These are phyloP conservation scores for Gymnocypris eckloni DNA, from an alignment of 2,797 vertebrate genomes.

Conservation along the genomic window DNA sequence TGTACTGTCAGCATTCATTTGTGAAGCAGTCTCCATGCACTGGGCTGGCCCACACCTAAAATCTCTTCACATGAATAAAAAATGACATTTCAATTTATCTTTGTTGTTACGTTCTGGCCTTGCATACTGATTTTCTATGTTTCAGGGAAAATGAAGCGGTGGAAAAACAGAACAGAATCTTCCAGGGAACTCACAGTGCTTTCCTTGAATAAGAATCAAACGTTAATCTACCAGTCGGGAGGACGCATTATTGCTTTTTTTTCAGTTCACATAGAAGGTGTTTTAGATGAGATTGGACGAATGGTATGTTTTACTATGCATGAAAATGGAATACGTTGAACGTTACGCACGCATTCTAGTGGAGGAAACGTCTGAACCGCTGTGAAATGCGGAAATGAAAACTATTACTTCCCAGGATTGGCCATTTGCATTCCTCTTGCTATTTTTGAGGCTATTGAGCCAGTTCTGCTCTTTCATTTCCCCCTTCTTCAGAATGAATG, in stretches of 20 bases:
- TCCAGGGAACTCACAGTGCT: slow-evolving; percentile 33
- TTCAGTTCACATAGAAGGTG: slow-evolving; percentile 31
- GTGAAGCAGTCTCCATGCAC: slow-evolving; percentile 48
- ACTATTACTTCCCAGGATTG: slow-evolving; percentile 46
- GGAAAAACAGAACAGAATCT: slow-evolving; percentile 49
- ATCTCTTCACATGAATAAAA: slow-evolving; percentile 67
- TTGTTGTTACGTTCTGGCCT: slow-evolving; percentile 57
- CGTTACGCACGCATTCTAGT: slow-evolving; percentile 37
- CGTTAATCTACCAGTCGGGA: slow-evolving; percentile 56
- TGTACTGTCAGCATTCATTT: slow-evolving; percentile 62
- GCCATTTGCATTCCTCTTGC: slow-evolving; percentile 26
- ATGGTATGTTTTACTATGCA: slow-evolving; percentile 54
- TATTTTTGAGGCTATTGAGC: slow-evolving; percentile 21
- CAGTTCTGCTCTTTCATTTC: slow-evolving; percentile 19
- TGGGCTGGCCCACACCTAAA: slow-evolving; percentile 49
- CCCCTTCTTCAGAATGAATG: slow-evolving; percentile 34
- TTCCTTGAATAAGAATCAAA: slow-evolving; percentile 60
- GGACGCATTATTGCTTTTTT: slow-evolving; percentile 51
- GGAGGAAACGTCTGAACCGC: slow-evolving; percentile 26
- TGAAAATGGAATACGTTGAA: slow-evolving; percentile 57
- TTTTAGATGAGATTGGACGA: slow-evolving; percentile 27
- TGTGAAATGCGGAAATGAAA: slow-evolving; percentile 38
- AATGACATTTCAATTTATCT: slow-evolving; percentile 70
- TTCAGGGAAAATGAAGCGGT: slow-evolving; percentile 53
- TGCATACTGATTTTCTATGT: slow-evolving; percentile 61